Percentiles rank a stretch among this genome's conserved stretches.
phyloP scores from a whole-genome alignment of 1,140 invertebrate species.

The Brachionus paranguensis region DNA sequence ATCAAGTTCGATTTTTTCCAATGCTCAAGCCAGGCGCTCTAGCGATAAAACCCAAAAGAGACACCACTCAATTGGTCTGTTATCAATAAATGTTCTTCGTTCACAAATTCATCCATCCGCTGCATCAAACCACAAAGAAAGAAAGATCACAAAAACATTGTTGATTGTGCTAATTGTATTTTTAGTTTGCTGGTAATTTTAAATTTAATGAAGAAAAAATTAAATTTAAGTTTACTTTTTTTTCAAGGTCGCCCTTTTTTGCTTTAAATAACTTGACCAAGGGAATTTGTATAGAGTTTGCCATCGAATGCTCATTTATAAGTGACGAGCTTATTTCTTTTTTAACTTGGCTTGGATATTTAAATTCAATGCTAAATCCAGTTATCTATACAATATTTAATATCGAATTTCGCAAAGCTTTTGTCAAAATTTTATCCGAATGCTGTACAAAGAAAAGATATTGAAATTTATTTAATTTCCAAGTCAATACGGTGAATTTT shows the following conservation, averaged over 20 bases:
- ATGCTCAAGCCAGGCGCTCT: slow-evolving; percentile 57
- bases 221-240: not conserved
- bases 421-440: slow-evolving; percentile 76
- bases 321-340: slow-evolving; percentile 61
- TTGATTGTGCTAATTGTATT: slow-evolving; percentile 70
- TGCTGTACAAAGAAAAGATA: not conserved
- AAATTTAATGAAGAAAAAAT: not conserved
- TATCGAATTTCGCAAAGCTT: slow-evolving; percentile 95
- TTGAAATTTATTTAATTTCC: not conserved
- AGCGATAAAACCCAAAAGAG: slow-evolving; percentile 65
- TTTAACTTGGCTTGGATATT: slow-evolving; percentile 96
- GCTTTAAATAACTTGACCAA: slow-evolving; percentile 85
- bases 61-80: slow-evolving; percentile 53
- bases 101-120: slow-evolving; percentile 66
- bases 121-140: slow-evolving; percentile 81
- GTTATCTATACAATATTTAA: slow-evolving; percentile 99
- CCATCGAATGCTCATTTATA: slow-evolving; percentile 45
- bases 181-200: slow-evolving; percentile 27
- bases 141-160: slow-evolving; percentile 97
- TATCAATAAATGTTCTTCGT: slow-evolving; percentile 49
- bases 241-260: slow-evolving; percentile 59
- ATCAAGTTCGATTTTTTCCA: slow-evolving; percentile 41
- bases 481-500: not conserved
- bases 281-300: slow-evolving; percentile 72
- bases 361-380: slow-evolving; percentile 92